Evolutionary conservation across 2,113 vertebrate species (phyloP), one percentile per base, ranked within the genome.

Genomic region (Blennius ocellaris): DNA sequence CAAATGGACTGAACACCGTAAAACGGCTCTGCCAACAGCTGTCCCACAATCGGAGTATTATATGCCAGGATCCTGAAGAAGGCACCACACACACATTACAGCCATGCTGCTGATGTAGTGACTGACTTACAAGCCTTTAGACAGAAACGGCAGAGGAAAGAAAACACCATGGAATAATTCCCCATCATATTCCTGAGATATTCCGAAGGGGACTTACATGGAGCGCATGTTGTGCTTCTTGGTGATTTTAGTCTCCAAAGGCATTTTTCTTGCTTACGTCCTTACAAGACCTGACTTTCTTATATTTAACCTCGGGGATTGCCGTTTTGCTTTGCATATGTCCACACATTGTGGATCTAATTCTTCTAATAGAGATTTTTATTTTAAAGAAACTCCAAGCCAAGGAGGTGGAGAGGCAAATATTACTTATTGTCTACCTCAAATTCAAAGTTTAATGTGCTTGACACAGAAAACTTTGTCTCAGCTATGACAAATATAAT

Each of bases 11-110:
- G 86, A 90, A 83, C 81, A 86, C 90, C 84, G 84, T 92, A 91
- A 92, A 93, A 87, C 87, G 84, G 69, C 86, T 80, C 80, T 91
- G 90, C 90, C 92, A 93, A 87, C 91, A 92, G 92, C 92, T 92
- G 92, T 87, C 89, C 87, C 84, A 89, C 83, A 84, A 82, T 87
- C 84, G 52, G 77, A 85, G 78, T 79, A 82, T 87, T 87, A 89
- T 88, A 86, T 80, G 71, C 83, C 87, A 82, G 77, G 63, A 85
- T 78, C 78, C 54, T 44, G 59, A 39, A 62, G 41, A 72, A 68
- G 67, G 55, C 41, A 73, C 57, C 60, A 37, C 80, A 70, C 80
- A 75, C 81, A 77, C 64, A 68, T 62, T 53, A 67, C 65, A n/a
- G 39, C 59, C 56, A 48, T 11, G 67, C 37, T 65, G 80, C 67